Evolutionary conservation across 2,888 invertebrate genomes (phyloP), one percentile per base, ranked within the genome.

Genomic region (Anodontia alba): DNA sequence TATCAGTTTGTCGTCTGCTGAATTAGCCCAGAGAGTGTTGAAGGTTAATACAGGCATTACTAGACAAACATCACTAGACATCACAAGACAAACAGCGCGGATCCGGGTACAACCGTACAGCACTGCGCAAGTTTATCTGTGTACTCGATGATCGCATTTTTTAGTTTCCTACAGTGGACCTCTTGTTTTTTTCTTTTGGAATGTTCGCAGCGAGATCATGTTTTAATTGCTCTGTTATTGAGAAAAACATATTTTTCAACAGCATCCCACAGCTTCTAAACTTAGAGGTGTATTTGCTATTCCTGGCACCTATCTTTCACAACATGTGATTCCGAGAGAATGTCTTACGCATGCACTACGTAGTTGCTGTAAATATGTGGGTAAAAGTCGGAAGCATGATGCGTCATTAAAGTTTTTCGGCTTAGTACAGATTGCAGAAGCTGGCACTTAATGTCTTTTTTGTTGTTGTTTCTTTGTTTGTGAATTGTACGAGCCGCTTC

Each of bases 261-360:
- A 62, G n/a, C 62, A n/a, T 33, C 62, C 62, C 62, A 62, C 62
- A 62, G 33, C 7, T 62, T 62, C 62, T 62, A 62, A 33, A 31
- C 62, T 33, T 62, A 62, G 62, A 62, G 62, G 62, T 62, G 62
- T 62, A 62, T 12, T 62, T 8, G 33, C 62, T 62, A 62, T 62
- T 62, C 23, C 62, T 62, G 62, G 62, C 31, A 62, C 7, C 5
- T 7, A 5, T 54, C 54, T 54, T 54, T 26, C 26, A 54, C 5
- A 54, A 54, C 26, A 54, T 8, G 7, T 54, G 26, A 54, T 54
- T 54, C 54, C 23, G 3, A 26, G 54, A n/a, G 10, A 54, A 54
- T 26, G 10, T 26, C 54, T 54, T 54, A 54, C 54, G 54, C 26
- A 54, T 12, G 54, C 26, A 54, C 23, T 54, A 54, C 54, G 54